phyloP scores from a whole-genome alignment of 2,797 vertebrate genomes.

The Rhodeus uyekii region DNA sequence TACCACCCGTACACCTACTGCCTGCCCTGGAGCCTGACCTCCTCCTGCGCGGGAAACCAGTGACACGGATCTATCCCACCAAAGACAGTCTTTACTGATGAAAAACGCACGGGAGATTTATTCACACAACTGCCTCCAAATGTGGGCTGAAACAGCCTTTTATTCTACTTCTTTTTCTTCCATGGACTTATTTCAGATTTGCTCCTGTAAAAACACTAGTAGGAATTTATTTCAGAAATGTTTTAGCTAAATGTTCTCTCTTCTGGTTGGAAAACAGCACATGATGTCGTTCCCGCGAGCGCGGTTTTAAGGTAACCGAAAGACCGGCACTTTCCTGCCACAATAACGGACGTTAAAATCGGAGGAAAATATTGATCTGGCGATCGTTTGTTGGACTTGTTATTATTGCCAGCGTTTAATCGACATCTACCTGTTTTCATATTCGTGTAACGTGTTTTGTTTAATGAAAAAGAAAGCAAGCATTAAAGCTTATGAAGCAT shows the following conservation, averaged over 20 bases:
- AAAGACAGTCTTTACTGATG: constrained; percentile 3
- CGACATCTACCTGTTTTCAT: constrained; percentile 70
- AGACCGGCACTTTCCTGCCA: constrained; percentile 78
- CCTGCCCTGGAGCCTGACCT: constrained; percentile 91
- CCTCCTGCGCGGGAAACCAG: constrained; percentile 85
- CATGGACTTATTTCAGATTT: constrained; percentile 22
- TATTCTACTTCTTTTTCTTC: neutral
- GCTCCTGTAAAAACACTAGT: constrained; percentile 14
- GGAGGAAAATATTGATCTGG: constrained; percentile 51
- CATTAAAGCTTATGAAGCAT: constrained; percentile 78
- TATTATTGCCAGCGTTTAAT: constrained; percentile 48
- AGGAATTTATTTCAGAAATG: constrained; percentile 57
- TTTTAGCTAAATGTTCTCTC: neutral
- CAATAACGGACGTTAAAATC: constrained; percentile 39
- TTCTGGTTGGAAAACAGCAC: constrained; percentile 36
- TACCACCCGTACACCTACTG: constrained; percentile 97
- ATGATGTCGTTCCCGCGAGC: constrained; percentile 59
- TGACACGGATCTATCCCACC: constrained; percentile 78
- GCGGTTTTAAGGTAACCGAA: constrained; percentile 74
- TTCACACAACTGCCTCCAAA: constrained; percentile 35
- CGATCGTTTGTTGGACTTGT: constrained; percentile 60
- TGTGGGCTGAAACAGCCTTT: constrained; percentile 22
- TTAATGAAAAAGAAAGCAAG: constrained; percentile 67
- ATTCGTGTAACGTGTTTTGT: constrained; percentile 67
- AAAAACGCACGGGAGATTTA: constrained; percentile 29